These are phyloP conservation scores for Apodemus sylvaticus DNA, from an alignment of 2,113 vertebrate species.

Conservation along the genomic window DNA sequence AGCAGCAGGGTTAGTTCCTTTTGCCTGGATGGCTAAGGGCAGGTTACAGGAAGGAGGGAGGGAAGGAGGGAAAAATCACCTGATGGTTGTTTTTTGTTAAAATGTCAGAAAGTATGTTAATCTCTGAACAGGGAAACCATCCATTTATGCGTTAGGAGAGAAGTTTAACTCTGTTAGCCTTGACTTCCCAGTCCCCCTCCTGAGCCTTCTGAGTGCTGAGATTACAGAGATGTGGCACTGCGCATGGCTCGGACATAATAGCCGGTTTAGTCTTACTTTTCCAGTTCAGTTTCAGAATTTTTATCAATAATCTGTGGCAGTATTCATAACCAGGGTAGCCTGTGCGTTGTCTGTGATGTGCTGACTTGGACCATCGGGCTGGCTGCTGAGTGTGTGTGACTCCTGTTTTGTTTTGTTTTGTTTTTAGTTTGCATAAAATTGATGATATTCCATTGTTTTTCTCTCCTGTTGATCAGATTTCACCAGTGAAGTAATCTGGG, in stretches of 20 bases:
- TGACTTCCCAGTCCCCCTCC: background rate
- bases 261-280: background rate
- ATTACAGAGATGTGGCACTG: background rate
- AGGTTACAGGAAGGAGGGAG: background rate
- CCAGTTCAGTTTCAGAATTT: background rate
- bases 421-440: constrained; percentile 3
- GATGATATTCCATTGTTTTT: background rate
- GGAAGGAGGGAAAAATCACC: background rate
- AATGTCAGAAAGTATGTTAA: background rate
- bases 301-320: background rate
- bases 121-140: background rate
- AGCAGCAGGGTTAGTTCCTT: background rate
- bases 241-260: background rate
- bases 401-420: no score
- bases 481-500: background rate
- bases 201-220: background rate
- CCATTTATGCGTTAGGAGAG: background rate
- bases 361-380: background rate
- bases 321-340: background rate
- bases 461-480: background rate
- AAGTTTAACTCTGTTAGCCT: background rate
- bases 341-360: background rate
- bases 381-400: background rate
- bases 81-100: background rate
- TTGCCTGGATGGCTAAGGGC: background rate